Evolutionary conservation across 2,797 vertebrate genomes (phyloP).

Genomic region (Ispidina lecontei): DNA sequence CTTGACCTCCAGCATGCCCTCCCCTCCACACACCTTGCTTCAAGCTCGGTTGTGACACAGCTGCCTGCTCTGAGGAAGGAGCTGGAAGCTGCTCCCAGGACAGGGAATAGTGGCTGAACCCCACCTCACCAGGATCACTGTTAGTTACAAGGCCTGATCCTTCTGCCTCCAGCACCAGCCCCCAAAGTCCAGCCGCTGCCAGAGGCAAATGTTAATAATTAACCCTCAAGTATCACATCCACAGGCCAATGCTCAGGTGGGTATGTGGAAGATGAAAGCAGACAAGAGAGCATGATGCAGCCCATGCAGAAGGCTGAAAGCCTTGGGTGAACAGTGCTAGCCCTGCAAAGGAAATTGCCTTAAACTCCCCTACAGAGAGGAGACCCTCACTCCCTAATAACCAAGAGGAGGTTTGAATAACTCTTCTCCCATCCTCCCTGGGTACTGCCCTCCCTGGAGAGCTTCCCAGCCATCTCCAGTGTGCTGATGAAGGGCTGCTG

Average conservation of each 20-base stretch:
- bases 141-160: background rate
- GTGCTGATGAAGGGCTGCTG: background rate
- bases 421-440: background rate
- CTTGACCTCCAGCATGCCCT: background rate
- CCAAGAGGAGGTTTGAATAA: background rate
- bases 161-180: background rate
- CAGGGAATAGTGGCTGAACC: background rate
- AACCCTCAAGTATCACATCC: background rate
- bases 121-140: background rate
- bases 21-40: background rate
- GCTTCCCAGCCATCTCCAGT: background rate
- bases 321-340: background rate
- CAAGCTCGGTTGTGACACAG: rapidly evolving
- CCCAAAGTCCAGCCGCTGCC: background rate
- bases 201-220: background rate
- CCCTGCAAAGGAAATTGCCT: background rate
- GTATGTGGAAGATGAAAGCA: background rate
- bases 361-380: background rate
- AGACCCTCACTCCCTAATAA: background rate
- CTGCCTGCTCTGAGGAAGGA: background rate
- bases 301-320: background rate
- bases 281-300: rapidly evolving
- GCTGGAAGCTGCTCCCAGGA: background rate
- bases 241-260: background rate
- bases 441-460: background rate